Evolutionary conservation across 2,113 vertebrate species (phyloP), one percentile per base, ranked within the genome.

Genomic region (Salminus brasiliensis): DNA sequence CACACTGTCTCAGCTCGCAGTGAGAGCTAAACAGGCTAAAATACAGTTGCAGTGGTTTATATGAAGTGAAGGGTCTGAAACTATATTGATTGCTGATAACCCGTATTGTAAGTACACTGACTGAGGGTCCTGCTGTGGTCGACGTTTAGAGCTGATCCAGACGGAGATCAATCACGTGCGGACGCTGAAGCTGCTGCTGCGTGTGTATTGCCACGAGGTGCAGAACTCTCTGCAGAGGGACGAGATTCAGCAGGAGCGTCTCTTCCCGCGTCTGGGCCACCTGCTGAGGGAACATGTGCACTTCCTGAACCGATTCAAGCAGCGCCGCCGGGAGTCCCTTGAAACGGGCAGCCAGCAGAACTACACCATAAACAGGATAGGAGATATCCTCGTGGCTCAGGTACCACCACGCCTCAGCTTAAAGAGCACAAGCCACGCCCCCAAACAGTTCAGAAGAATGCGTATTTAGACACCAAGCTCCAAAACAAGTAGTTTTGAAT

Each of bases 161-260:
- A 99, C 98, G 0, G 98, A 99, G 92, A 94, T 95, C 83, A 95
- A 98, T 88, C 96, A 98, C 0, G 95, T 99, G 8, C 94, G 97
- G 62, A 98, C 94, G 0, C 90, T 99, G 80, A 98, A 97, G 87
- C 93, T 97, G 88, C 94, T 98, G 91, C 85, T 95, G 76, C 76
- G 86, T 30, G 95, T 99, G 0, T 99, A 96, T 81, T 86, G 89
- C 39, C 88, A 83, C 36, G 95, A 95, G 81, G 88, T 99, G 85
- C 92, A 83, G 60, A 92, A 95, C 79, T 94, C 93, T 15, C 88
- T 93, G 81, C 94, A 94, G 80, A 89, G 95, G 74, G 89, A 94
- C 0, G 79, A 92, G n/a, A 62, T 74, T 1, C 83, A 84, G 29
- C 36, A 96, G 76, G 87, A 93, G 55, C 90, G 85, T 18, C 92